Evolutionary conservation across 1,140 invertebrate species (phyloP), one percentile per base, ranked within the genome.

Genomic region (Bombus soroeensis): DNA sequence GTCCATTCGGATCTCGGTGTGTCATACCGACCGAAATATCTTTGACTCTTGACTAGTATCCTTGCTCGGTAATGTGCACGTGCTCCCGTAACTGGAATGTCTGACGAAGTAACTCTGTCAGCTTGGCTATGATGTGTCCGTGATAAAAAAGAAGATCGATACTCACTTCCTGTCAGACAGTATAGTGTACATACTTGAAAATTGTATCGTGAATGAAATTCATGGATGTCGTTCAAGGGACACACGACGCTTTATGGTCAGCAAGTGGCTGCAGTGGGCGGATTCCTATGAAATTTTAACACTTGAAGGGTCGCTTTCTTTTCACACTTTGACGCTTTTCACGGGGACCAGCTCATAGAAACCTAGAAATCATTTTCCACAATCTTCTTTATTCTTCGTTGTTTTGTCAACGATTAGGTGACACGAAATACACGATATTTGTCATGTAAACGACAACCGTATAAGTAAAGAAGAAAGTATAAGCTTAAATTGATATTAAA

Each of bases 1-100:
- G 77, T 85, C 84, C 83, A 77, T 83, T 86, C 74, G 86, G 57
- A 74, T 86, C 53, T 72, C 57, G 66, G 85, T 87, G 85, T 92
- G 88, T 89, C 89, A 88, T 64, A 43, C 28, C 64, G 87, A 92
- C 91, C 83, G 86, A 92, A 92, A 92, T 92, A 92, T 91, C 88
- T 89, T 83, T 83, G 83, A 86, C 81, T 88, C 72, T 72, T 71
- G 18, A 39, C 25, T 28, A 43, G n/a, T 77, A 84, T 57, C 62
- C 76, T 64, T 59, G 77, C 41, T 47, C n/a, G 57, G 59, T 62
- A 81, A 81, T 66, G 5, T 37, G 32, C 82, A 62, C 59, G 34
- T 73, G 79, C 57, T 47, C 28, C 59, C 32, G 25, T 13, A n/a
- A n/a, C 76, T 32, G 70, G 41, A 59, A 82, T 77, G 41, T 41